A percentile compares a stretch with the other conserved stretches of the same genome.
phyloP scores from a whole-genome alignment of 2,888 invertebrate genomes.

The Tromatobia lineatoria region DNA sequence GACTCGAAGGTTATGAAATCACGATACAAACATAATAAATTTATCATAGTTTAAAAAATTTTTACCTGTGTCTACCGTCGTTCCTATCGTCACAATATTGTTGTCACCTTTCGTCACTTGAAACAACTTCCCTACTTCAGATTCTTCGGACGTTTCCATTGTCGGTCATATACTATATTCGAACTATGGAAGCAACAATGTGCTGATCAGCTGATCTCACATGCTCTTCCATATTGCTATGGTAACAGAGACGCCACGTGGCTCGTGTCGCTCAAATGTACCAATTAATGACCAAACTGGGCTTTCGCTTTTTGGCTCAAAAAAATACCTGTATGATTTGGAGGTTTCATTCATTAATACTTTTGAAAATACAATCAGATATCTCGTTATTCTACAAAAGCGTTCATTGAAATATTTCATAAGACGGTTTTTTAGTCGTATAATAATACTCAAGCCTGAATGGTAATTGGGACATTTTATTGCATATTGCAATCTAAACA shows the following conservation, averaged over 20 bases:
- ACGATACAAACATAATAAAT: neutral
- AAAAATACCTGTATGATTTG: neutral
- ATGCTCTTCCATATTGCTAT: neutral
- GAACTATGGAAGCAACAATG: conserved; percentile 3
- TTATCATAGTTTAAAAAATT: neutral
- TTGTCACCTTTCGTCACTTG: conserved; percentile 68
- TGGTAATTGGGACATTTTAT: neutral
- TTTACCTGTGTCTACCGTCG: conserved; percentile 78
- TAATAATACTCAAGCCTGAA: neutral
- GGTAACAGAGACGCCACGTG: conserved; percentile 17
- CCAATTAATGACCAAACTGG: neutral
- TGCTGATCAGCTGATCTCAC: conserved; percentile 50
- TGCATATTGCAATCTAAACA: too few relatives aligned
- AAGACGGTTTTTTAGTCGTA: too few relatives aligned
- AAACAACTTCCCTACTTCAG: conserved; percentile 71
- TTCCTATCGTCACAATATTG: conserved; percentile 72
- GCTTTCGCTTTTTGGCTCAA: neutral
- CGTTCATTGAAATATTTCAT: neutral
- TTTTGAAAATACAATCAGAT: neutral
- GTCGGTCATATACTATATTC: conserved; percentile 11
- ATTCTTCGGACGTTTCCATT: conserved; percentile 55
- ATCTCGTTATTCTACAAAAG: neutral
- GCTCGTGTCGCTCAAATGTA: neutral
- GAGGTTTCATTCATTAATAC: neutral
- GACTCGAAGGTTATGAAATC: neutral